Evolutionary conservation across 2,113 vertebrate species (phyloP), one percentile per base, ranked within the genome.

Genomic region (Eira barbara): DNA sequence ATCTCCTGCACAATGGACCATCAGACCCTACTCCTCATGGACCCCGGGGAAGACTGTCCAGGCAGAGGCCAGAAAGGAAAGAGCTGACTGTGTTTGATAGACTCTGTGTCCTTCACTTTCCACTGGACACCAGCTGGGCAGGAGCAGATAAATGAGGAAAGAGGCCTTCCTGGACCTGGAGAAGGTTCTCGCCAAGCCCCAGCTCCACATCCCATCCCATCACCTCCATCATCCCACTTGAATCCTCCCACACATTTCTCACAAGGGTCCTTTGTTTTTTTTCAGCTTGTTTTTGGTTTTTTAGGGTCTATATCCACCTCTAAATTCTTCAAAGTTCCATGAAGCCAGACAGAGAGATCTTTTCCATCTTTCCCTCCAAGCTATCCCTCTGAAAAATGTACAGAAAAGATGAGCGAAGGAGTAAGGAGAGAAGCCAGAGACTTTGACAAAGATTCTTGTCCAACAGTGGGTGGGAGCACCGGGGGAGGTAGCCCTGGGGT

Each of bases 401-500:
- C 61, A 73, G 31, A 74, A 27, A 11, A 39, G 34, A n/a, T 6
- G 3, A 39, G 17, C 6, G 84, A 45, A 18, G 0, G 34, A 10
- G 11, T 9, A 29, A 1, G 14, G 20, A 42, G 3, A 36, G 25
- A 45, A n/a, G 42, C 6, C 6, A 0, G 2, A 39, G 20, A 23
- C 31, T 36, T 2, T n/a, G 12, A 29, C 18, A 39, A 76, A 52
- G 20, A 27, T 14, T 65, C 49, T 25, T 34, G 9, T 34, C 31
- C 0, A 21, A 71, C 8, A 8, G 0, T 39, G 39, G 31, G 8
- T 25, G 29, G 36, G 29, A 20, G 42, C 23, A 0, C 39, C 31
- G 1, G 13, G 11, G 8, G 2, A 1, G 1, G 17, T 42, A 2
- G 27, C 34, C 78, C 7, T 3, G 1, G 42, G 4, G 5, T 8